phyloP scores from a whole-genome alignment of 2,113 vertebrate genomes.

The Nicator chloris region DNA sequence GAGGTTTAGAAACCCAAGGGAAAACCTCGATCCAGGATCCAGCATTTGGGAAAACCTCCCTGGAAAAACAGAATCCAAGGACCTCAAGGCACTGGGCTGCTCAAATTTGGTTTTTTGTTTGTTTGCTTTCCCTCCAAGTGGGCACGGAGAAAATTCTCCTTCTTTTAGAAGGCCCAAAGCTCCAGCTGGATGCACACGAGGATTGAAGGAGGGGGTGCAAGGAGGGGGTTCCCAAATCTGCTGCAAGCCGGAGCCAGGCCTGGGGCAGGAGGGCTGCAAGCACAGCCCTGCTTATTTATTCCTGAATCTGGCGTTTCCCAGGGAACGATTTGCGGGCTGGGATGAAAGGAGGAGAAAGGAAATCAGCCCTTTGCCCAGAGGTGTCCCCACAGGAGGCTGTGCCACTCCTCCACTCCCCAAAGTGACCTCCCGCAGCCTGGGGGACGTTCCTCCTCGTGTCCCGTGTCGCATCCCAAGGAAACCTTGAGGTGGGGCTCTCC shows the following conservation, averaged over 20 bases:
- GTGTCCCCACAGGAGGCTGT: accelerated
- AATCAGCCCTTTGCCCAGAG: neutral
- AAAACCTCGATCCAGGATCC: neutral
- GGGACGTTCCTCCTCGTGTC: neutral
- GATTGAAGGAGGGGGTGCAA: neutral
- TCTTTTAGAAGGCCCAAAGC: neutral
- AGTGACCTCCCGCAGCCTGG: neutral
- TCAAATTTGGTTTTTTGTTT: neutral
- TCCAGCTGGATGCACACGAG: accelerated
- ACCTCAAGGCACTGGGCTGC: neutral
- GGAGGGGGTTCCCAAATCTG: neutral
- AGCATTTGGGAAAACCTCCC: neutral
- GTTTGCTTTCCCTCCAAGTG: neutral
- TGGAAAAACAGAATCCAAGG: neutral
- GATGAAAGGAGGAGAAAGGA: neutral
- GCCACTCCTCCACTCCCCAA: neutral
- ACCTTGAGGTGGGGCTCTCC: neutral
- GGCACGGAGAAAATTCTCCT: neutral
- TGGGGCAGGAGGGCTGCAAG: neutral
- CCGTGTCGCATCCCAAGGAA: accelerated
- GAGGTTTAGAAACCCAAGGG: neutral
- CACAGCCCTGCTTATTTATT: neutral
- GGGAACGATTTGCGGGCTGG: neutral
- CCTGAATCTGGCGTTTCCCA: no score
- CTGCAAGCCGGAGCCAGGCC: neutral